Percentiles rank a stretch among this genome's conserved stretches.
phyloP scores from a whole-genome alignment of 2,797 vertebrate genomes.

The Cryptoblepharus egeriae region DNA sequence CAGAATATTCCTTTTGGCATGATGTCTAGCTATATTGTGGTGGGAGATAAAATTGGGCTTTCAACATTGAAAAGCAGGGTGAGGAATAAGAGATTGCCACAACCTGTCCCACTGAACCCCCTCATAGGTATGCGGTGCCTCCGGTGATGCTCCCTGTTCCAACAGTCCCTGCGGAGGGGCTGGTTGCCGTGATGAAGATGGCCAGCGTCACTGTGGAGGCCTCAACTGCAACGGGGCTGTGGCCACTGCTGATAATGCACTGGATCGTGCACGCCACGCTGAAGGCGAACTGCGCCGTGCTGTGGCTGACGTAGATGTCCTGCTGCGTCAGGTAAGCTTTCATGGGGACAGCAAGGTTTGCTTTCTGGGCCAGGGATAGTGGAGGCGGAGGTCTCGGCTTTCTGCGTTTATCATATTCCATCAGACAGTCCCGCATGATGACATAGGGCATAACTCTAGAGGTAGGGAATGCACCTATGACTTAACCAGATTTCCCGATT shows the following conservation, averaged over 20 bases:
- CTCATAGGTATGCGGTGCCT: conserved; percentile 88
- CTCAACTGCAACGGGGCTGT: conserved; percentile 89
- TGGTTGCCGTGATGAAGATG: conserved; percentile 91
- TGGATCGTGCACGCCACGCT: conserved; percentile 87
- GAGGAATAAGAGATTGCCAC: neutral
- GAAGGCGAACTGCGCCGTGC: conserved; percentile 90
- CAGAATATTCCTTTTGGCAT: too few relatives aligned
- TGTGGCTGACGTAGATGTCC: conserved; percentile 84
- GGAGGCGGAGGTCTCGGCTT: neutral
- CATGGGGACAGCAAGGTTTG: accelerated
- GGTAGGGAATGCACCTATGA: neutral
- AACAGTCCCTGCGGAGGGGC: conserved; percentile 93
- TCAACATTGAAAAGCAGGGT: neutral
- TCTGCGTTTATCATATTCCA: too few relatives aligned
- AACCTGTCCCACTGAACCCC: accelerated
- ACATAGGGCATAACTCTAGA: neutral
- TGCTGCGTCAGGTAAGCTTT: conserved; percentile 82
- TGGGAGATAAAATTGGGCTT: too few relatives aligned
- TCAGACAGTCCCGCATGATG: neutral
- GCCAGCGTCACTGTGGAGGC: conserved; percentile 89
- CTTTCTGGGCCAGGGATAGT: too few relatives aligned
- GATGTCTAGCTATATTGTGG: too few relatives aligned
- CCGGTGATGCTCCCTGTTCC: conserved; percentile 84
- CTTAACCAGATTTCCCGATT: neutral
- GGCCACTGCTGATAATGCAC: conserved; percentile 84